Percentiles rank a stretch among this genome's conserved stretches.
These are phyloP conservation scores for Galendromus occidentalis DNA, from an alignment of 1,140 invertebrate genomes.

Conservation along the genomic window DNA sequence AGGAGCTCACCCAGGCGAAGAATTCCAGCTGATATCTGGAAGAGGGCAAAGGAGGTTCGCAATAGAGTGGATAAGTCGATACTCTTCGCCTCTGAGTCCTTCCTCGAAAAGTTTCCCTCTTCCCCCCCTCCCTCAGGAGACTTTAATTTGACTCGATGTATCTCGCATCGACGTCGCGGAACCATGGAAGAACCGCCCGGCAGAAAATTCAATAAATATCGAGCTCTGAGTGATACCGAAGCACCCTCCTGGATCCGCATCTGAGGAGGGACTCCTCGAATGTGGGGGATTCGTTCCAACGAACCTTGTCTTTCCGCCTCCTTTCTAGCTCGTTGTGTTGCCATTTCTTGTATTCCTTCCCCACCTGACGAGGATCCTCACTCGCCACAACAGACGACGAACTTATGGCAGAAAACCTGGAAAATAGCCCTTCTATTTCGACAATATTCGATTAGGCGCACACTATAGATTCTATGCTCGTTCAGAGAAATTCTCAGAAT, in stretches of 20 bases:
- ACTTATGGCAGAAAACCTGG: neutral
- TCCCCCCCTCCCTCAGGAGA: neutral
- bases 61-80: neutral
- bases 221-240: too few species aligned
- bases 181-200: neutral
- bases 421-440: neutral
- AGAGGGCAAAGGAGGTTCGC: neutral
- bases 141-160: neutral
- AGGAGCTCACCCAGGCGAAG: neutral
- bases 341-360: neutral
- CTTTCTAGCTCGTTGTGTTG: neutral
- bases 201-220: neutral
- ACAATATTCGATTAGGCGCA: too few species aligned
- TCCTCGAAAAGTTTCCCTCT: neutral
- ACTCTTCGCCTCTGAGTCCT: neutral
- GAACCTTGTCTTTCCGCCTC: neutral
- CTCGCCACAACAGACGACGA: neutral
- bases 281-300: neutral
- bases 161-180: neutral
- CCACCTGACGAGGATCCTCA: neutral
- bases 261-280: neutral
- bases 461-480: neutral
- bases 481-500: neutral
- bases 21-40: conserved; percentile 1
- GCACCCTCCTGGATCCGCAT: too few species aligned